phyloP scores from a whole-genome alignment of 2,888 invertebrate species.

The Resseliella maxima region DNA sequence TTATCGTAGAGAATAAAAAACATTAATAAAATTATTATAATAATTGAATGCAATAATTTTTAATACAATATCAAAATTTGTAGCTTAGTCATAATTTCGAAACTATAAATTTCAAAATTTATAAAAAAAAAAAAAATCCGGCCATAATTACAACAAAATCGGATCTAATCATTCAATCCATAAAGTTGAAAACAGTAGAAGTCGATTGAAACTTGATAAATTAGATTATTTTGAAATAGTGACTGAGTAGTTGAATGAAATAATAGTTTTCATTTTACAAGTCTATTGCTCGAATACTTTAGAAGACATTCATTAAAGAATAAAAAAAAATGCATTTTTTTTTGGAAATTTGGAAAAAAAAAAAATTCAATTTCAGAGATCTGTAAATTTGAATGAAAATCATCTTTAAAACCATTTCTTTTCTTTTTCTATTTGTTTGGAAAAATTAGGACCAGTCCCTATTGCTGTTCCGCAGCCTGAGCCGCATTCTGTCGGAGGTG shows the following conservation, averaged over 20 bases:
- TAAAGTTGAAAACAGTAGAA: background rate
- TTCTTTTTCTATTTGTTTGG: background rate
- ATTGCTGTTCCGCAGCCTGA: conserved; percentile 74
- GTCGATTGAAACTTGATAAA: background rate
- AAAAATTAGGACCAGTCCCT: conserved; percentile 67
- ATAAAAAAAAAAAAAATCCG: background rate
- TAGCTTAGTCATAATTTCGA: background rate
- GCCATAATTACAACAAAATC: background rate
- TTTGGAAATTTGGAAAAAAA: background rate
- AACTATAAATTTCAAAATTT: background rate
- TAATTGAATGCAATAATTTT: background rate
- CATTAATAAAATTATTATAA: too few relatives aligned
- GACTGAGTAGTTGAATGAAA: background rate
- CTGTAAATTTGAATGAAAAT: too few relatives aligned
- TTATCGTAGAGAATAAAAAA: background rate
- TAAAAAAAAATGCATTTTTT: background rate
- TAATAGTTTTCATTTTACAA: background rate
- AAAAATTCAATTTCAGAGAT: background rate
- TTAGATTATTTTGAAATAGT: background rate
- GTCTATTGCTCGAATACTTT: background rate
- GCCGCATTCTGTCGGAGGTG: conserved; percentile 83
- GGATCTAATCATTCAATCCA: too few relatives aligned
- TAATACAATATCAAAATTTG: background rate
- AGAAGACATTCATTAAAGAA: background rate
- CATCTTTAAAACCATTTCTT: background rate